A percentile compares a stretch with the other conserved stretches of the same genome.
Evolutionary conservation across 1,140 invertebrate genomes (phyloP).

Genomic region (Drosophila santomea): DNA sequence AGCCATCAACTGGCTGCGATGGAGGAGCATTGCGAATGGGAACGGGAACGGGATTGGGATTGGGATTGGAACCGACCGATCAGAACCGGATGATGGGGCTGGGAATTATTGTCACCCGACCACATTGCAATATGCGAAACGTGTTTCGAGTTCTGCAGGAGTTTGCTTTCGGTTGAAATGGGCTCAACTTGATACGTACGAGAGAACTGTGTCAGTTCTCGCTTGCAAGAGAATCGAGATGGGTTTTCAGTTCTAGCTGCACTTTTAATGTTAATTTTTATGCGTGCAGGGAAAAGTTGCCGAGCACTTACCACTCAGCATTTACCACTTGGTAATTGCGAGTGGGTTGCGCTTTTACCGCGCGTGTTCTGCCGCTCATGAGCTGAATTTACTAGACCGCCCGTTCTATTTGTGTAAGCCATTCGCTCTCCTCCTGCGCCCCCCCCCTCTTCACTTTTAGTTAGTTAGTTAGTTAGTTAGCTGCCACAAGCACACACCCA

Average conservation of each 20-base stretch:
- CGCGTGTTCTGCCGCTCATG: conserved; percentile 42
- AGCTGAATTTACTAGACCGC: conserved; percentile 63
- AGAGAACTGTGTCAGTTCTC: conserved; percentile 39
- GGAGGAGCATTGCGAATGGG: background rate
- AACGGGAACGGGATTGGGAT: background rate
- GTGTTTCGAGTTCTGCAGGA: conserved; percentile 13
- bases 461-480: conserved; percentile 65
- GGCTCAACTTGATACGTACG: conserved; percentile 30
- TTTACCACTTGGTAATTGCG: conserved; percentile 57
- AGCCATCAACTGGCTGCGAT: conserved; percentile 13
- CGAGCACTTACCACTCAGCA: conserved; percentile 23
- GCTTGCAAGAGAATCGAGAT: conserved; percentile 26
- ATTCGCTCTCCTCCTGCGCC: background rate
- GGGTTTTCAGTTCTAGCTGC: conserved; percentile 33
- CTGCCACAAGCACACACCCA: conserved; percentile 11
- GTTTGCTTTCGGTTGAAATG: conserved; percentile 31
- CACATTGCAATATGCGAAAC: conserved; percentile 43
- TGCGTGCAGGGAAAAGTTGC: background rate
- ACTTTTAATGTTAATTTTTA: conserved; percentile 45
- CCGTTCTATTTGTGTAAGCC: conserved; percentile 11
- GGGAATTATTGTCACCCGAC: conserved; percentile 43
- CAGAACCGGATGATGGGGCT: conserved; percentile 34
- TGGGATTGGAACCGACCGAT: background rate
- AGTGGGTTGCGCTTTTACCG: conserved; percentile 31
- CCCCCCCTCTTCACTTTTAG: conserved; percentile 28